Conservation (phyloP, 2,797 vertebrate genomes). For the Sciurus vulgaris region DNA sequence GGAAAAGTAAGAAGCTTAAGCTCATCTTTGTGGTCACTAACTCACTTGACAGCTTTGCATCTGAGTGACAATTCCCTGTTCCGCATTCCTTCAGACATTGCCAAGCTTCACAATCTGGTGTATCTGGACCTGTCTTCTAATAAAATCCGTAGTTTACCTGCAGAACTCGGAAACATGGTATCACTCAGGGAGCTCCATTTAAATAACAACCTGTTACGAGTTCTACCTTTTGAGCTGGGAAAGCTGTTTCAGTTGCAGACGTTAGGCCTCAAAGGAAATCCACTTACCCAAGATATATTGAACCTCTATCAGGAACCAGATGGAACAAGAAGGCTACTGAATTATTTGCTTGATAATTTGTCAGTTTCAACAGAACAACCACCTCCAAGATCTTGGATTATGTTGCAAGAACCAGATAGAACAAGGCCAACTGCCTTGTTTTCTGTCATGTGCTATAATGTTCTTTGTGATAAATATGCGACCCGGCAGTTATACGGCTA, state of each 20-base stretch:
- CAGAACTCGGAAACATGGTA: constrained; percentile 99
- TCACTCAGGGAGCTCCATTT: constrained; percentile 99
- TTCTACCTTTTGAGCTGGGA: constrained; percentile 99
- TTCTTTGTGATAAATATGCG: constrained; percentile 98
- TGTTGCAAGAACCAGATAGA: constrained; percentile 96
- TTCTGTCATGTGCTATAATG: constrained; percentile 99
- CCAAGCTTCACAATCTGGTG: constrained; percentile 99
- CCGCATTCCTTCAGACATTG: constrained; percentile 99
- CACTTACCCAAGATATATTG: constrained; percentile 99
- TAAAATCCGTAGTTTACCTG: constrained; percentile 98
- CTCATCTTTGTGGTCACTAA: constrained; percentile 96
- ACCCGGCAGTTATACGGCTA: constrained; percentile 98
- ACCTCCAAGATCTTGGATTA: constrained; percentile 97
- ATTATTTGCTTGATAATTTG: constrained; percentile 99
- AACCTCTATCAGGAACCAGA: constrained; percentile 99
- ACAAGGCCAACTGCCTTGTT: constrained; percentile 96
- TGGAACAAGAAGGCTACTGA: constrained; percentile 97
- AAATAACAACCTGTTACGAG: constrained; percentile 99
- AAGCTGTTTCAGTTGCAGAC: constrained; percentile 99
- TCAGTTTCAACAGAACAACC: constrained; percentile 97
- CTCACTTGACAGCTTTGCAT: constrained; percentile 99
- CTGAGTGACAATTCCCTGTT: constrained; percentile 99
- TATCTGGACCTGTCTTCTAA: constrained; percentile 99
- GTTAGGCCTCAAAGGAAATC: constrained; percentile 99
- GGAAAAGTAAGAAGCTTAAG: constrained; percentile 98